These are phyloP conservation scores for Magallana gigas DNA, from an alignment of 1,140 invertebrate species.

Conservation along the genomic window DNA sequence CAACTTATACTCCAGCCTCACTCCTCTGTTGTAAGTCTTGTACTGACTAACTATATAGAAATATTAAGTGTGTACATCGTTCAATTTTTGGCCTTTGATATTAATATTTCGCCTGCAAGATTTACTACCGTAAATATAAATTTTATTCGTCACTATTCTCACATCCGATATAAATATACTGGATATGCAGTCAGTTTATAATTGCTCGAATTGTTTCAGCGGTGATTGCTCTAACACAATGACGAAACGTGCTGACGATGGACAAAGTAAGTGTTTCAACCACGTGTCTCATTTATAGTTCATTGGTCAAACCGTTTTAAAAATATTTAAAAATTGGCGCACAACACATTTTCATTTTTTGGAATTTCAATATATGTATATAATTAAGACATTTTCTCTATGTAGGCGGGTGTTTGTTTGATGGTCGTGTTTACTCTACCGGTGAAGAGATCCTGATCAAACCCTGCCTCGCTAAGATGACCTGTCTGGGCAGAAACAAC, in stretches of 20 bases:
- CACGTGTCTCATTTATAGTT: not conserved
- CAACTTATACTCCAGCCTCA: conserved; percentile 33
- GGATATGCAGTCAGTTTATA: no score
- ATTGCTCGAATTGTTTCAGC: conserved; percentile 24
- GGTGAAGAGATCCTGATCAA: conserved; percentile 53
- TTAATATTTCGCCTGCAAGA: no score
- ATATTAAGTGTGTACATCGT: no score
- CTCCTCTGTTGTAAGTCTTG: conserved; percentile 31
- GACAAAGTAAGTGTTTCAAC: not conserved
- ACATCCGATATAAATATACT: no score
- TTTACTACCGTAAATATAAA: no score
- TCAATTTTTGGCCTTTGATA: no score
- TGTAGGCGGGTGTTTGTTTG: conserved; percentile 59
- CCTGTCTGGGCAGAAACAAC: conserved; percentile 56
- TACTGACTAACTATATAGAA: not conserved
- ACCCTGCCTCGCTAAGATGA: conserved; percentile 53
- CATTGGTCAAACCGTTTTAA: not conserved
- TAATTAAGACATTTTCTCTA: not conserved
- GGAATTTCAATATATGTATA: not conserved
- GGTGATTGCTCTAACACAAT: conserved; percentile 43
- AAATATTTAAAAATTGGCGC: not conserved
- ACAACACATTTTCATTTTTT: not conserved
- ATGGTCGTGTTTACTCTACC: conserved; percentile 54
- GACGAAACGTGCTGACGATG: conserved; percentile 38
- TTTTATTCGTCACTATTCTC: no score